Base-by-base conservation (phyloP, 2,888 invertebrate species). In the Melieria picta region DNA sequence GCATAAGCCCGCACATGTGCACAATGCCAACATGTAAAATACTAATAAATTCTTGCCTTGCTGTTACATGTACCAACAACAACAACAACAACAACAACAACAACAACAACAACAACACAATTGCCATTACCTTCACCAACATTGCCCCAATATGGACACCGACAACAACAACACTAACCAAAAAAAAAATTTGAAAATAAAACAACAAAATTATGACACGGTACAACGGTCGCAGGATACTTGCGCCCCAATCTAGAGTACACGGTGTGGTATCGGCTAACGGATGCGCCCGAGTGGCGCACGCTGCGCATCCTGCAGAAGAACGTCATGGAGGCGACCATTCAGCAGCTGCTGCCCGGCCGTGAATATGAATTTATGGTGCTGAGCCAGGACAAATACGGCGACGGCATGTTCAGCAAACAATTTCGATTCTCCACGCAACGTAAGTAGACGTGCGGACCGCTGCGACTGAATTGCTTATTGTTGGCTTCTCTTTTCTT, bases 341-440 rank as follows among this genome's bases (percentile, higher is more conserved):
- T 97, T 73, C 90, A 91, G 77, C 92, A 93, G 77, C 89, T 98
- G 77, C 89, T 89, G 74, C 91, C 96, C 30, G 93, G 88, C 74
- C 90, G 92, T 42, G 91, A 93, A 82, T 97, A 97, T 87, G 96
- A 97, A 87, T 92, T 98, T 83, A 95, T 96, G 90, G 94, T 98
- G 63, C 89, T 96, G 64, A 93, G 96, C 78, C 93, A 94, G 85
- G 96, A 97, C 86, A 91, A 93, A 80, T 89, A 91, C 73, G 96
- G 96, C 7, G 95, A 96, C 80, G 96, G 97, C 43, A 92, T 96
- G 88, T 96, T 95, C 84, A 97, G 97, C 87, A 94, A 94, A 85
- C 90, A 93, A 10, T 89, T 96, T 47, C 90, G 91, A 79, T 91
- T 93, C 69, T 90, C 90, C 82, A 96, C 96, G 0, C 90, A 91